Evolutionary conservation across 2,888 invertebrate genomes (phyloP).

Genomic region (Eurois occulta): DNA sequence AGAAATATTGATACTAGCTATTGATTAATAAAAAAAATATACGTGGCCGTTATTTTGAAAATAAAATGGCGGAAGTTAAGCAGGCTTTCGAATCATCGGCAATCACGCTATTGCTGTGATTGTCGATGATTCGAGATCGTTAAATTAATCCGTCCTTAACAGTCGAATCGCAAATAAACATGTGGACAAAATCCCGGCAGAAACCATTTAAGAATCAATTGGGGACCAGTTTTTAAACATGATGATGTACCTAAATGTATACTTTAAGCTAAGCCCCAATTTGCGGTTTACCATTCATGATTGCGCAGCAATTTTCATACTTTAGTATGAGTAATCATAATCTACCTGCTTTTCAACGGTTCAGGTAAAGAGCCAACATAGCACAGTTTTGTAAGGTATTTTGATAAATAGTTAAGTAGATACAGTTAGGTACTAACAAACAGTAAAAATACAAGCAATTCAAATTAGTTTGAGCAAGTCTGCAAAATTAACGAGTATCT

Average conservation of each 20-base stretch:
- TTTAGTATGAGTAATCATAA: conserved; percentile 8
- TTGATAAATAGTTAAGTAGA: not conserved
- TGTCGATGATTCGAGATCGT: not conserved
- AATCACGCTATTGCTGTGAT: not conserved
- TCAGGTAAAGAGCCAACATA: not conserved
- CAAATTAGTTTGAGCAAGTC: not conserved
- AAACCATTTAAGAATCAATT: not conserved
- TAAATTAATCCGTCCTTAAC: not conserved
- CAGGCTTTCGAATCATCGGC: too few relatives aligned
- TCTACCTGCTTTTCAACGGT: not conserved
- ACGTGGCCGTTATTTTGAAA: too few relatives aligned
- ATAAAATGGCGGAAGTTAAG: too few relatives aligned
- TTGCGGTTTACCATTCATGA: conserved; percentile 21
- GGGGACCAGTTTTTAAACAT: not conserved
- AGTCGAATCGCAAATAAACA: not conserved
- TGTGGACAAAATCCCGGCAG: not conserved
- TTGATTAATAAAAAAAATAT: too few relatives aligned
- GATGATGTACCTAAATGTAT: not conserved
- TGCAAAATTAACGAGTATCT: not conserved
- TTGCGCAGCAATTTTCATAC: conserved; percentile 4
- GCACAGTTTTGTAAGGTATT: not conserved
- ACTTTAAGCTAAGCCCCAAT: not conserved
- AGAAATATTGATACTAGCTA: too few relatives aligned
- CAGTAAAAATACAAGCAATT: not conserved
- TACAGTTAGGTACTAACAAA: too few relatives aligned